Conservation (phyloP, 2,888 invertebrate genomes). For the Eupithecia pulchellata region DNA sequence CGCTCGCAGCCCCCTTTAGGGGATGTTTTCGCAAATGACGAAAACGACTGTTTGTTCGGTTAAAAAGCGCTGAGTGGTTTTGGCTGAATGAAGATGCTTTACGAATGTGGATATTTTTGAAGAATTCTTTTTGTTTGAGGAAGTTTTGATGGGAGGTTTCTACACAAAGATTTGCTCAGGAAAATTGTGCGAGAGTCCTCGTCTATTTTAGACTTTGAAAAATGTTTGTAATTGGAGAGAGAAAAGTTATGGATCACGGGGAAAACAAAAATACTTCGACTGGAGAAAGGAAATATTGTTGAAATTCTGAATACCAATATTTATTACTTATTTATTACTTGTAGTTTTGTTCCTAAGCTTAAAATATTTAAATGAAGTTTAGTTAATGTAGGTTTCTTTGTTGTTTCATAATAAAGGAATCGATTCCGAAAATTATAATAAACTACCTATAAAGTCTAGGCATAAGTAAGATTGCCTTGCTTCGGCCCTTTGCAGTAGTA, state of each 20-base stretch:
- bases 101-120: slow-evolving; percentile 31
- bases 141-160: slow-evolving; percentile 14
- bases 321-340: too few species aligned
- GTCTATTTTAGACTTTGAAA: not conserved
- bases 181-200: slow-evolving; percentile 5
- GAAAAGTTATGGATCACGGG: not conserved
- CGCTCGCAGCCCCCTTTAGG: slow-evolving; percentile 52
- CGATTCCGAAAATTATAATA: not conserved
- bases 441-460: not conserved
- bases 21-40: slow-evolving; percentile 66
- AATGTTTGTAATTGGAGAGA: slow-evolving; percentile 1
- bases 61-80: slow-evolving; percentile 46
- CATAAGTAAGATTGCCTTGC: not conserved
- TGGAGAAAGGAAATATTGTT: not conserved
- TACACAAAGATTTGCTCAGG: not conserved
- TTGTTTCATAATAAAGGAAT: not conserved
- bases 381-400: not conserved
- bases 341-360: not conserved
- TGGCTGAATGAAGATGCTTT: slow-evolving; percentile 40
- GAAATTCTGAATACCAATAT: not conserved
- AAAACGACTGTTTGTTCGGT: slow-evolving; percentile 48
- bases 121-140: slow-evolving; percentile 27
- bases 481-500: too few species aligned
- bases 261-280: not conserved
- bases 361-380: not conserved